A percentile compares a stretch with the other conserved stretches of the same genome.
These are phyloP conservation scores for Pipistrellus nathusii DNA, from an alignment of 2,797 vertebrate species.

Conservation along the genomic window DNA sequence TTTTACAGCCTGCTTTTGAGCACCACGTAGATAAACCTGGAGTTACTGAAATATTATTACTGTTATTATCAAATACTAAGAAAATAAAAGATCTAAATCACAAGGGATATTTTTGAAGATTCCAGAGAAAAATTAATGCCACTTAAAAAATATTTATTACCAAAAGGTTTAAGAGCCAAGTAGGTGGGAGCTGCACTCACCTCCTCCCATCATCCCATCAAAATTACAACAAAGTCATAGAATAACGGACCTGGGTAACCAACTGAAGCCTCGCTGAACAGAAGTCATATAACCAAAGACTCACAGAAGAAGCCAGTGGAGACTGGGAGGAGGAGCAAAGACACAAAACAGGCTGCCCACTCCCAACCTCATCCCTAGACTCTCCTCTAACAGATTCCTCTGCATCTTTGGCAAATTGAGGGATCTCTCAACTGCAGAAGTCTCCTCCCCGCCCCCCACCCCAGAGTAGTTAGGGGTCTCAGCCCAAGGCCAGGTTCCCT, in stretches of 20 bases:
- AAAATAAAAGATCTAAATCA: slow-evolving; percentile 17
- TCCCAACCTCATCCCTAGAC: not conserved
- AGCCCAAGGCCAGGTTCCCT: not conserved
- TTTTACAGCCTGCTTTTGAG: not conserved
- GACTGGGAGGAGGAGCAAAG: not conserved
- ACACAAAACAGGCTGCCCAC: not conserved
- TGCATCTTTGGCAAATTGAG: not conserved
- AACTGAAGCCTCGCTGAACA: not conserved
- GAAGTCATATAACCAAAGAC: not conserved
- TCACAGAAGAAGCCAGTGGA: not conserved
- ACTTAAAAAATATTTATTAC: not conserved
- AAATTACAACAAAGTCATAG: not conserved
- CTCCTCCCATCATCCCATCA: not conserved
- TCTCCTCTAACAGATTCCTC: not conserved
- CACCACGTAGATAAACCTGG: not conserved
- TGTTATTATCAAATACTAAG: not conserved
- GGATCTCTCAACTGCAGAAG: not conserved
- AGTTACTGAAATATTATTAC: not conserved
- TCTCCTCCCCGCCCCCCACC: no score
- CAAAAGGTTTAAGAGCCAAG: not conserved
- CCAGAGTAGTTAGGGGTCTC: not conserved
- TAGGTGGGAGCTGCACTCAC: not conserved
- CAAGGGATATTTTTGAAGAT: slow-evolving; percentile 3
- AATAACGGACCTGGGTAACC: not conserved
- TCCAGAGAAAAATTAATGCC: not conserved